These are phyloP conservation scores for Schizopygopsis malacanthus DNA, from an alignment of 2,797 vertebrate species.

Conservation along the genomic window DNA sequence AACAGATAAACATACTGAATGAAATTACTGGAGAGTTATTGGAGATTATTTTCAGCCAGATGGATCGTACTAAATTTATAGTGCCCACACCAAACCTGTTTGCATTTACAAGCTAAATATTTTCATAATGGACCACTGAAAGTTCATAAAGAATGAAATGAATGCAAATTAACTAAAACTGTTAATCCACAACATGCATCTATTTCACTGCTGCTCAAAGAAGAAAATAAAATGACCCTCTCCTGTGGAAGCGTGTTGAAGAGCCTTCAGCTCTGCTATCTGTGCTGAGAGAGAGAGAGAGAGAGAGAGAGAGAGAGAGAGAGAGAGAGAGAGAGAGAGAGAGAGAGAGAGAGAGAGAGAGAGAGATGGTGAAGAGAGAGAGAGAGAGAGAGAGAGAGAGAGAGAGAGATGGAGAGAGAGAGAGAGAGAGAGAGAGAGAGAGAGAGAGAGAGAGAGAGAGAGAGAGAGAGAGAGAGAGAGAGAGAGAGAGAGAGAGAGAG, in stretches of 20 bases:
- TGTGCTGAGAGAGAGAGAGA: slow-evolving; percentile 7
- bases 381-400: too few species aligned
- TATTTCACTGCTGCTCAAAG: not conserved
- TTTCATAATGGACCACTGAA: not conserved
- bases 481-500: too few species aligned
- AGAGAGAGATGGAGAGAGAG: too few species aligned
- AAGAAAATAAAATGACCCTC: slow-evolving; percentile 20
- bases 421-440: too few species aligned
- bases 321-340: too few species aligned
- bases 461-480: too few species aligned
- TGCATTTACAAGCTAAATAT: not conserved
- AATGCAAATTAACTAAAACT: not conserved
- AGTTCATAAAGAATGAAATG: not conserved
- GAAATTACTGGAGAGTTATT: slow-evolving; percentile 11
- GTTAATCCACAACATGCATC: slow-evolving; percentile 21
- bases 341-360: too few species aligned
- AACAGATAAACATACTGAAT: slow-evolving; percentile 30
- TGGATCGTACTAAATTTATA: not conserved
- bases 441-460: too few species aligned
- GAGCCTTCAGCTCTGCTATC: slow-evolving; percentile 41
- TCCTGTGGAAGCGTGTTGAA: slow-evolving; percentile 22
- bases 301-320: not conserved
- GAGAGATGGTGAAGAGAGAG: too few species aligned
- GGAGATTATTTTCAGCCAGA: not conserved
- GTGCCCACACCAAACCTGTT: not conserved